Base-by-base conservation (phyloP, 2,797 vertebrate genomes). In the Brotogeris chrysoptera region DNA sequence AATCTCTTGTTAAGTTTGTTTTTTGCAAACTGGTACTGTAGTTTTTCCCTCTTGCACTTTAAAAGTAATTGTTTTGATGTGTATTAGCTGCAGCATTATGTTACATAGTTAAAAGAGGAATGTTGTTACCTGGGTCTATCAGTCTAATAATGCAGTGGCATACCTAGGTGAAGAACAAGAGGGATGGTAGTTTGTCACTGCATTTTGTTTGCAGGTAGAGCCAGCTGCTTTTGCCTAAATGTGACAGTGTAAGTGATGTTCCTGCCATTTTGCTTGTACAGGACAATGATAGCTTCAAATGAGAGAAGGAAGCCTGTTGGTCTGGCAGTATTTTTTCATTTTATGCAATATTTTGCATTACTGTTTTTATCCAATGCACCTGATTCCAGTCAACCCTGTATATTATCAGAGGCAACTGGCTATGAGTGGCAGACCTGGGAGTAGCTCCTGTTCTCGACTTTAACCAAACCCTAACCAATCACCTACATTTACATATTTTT, bases 401-500 rank as follows among this genome's bases (percentile, higher is more conserved):
- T 59, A 19, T 61, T 52, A 24, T 43, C 39, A 53, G 64, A 65
- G 52, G 46, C 73, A 69, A 6, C 12, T 72, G 49, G 34, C 73
- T 87, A 27, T 59, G 36, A 70, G 65, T 82, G 32, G 27, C 24
- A 87, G 16, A 46, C 24, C 43, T 84, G 59, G 53, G 43, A 92
- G 63, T n/a, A 52, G 18, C 77, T 79, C 57, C 36, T 72, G 36
- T 90, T 76, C 91, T 64, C 70, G 63, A 44, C 76, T 86, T 79
- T 43, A 88, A 81, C 91, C 77, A 81, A 90, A 60, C 44, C 24
- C 73, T 73, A 79, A 66, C 70, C 80, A 91, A 41, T 93, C 95
- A 82, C 74, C 68, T 72, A 52, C 84, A 14, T 95, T 90, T 91
- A 73, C 80, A 7, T 59, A 68, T 93, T 93, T 96, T 80, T 79